Percentiles rank a stretch among this genome's conserved stretches.
These are phyloP conservation scores for Mechanitis mazaeus DNA, from an alignment of 2,888 invertebrate genomes.

Conservation along the genomic window DNA sequence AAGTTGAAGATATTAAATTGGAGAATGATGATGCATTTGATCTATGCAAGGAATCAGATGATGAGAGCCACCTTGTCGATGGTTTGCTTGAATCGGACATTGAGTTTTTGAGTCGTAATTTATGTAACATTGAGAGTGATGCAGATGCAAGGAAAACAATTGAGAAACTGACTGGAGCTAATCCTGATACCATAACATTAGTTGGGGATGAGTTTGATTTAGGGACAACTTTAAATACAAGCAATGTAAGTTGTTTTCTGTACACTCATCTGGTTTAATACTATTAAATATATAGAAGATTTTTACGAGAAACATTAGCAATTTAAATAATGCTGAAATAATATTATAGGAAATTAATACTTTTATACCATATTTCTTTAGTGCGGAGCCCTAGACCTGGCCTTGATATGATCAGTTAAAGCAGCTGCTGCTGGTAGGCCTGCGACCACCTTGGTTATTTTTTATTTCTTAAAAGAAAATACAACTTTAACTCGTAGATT, in stretches of 20 bases:
- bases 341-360: too few species aligned
- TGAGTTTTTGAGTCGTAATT: slow-evolving; percentile 68
- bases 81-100: slow-evolving; percentile 70
- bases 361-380: too few species aligned
- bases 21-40: slow-evolving; percentile 61
- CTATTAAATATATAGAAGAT: too few species aligned
- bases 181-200: slow-evolving; percentile 66
- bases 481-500: too few species aligned
- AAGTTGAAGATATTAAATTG: slow-evolving; percentile 67
- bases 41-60: slow-evolving; percentile 58
- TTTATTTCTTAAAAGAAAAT: too few species aligned
- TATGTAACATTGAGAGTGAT: slow-evolving; percentile 71
- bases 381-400: too few species aligned
- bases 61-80: slow-evolving; percentile 60
- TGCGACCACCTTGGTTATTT: too few species aligned
- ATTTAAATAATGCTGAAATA: too few species aligned
- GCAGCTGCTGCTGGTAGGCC: too few species aligned
- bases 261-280: too few species aligned
- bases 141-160: slow-evolving; percentile 73
- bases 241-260: slow-evolving; percentile 49
- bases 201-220: slow-evolving; percentile 71
- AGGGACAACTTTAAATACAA: slow-evolving; percentile 64
- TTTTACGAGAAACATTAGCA: too few species aligned
- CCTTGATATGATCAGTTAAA: too few species aligned
- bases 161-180: slow-evolving; percentile 68